Evolutionary conservation across 2,797 vertebrate genomes (phyloP).

Genomic region (Mareca penelope): DNA sequence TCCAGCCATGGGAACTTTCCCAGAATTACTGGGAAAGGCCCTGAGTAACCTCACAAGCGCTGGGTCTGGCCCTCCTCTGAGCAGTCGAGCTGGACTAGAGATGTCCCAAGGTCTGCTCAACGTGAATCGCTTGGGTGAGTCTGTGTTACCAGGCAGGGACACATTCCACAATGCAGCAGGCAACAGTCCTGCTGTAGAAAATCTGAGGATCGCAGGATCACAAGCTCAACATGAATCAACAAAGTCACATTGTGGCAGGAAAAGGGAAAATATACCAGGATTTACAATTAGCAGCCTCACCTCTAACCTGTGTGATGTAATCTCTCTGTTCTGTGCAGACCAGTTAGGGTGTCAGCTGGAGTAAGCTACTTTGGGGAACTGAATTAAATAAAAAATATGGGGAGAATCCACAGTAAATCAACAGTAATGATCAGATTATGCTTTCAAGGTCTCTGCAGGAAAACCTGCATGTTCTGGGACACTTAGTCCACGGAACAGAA

Average conservation of each 20-base stretch:
- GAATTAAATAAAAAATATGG: not conserved
- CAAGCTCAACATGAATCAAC: conserved; percentile 11
- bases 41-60: not conserved
- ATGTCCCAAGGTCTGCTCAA: fast-evolving
- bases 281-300: not conserved
- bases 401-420: not conserved
- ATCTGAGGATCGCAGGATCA: not conserved
- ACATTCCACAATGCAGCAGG: not conserved
- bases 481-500: not conserved
- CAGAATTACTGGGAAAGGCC: fast-evolving
- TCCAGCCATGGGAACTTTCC: fast-evolving
- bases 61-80: not conserved
- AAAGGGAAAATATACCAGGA: not conserved
- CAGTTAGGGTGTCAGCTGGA: not conserved
- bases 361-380: not conserved
- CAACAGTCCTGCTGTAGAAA: not conserved
- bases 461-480: not conserved
- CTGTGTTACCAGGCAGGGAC: fast-evolving
- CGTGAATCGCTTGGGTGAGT: fast-evolving
- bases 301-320: not conserved
- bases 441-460: not conserved
- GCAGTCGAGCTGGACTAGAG: not conserved
- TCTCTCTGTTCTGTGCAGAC: not conserved
- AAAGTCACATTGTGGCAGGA: not conserved
- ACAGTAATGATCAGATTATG: not conserved